Evolutionary conservation across 1,140 invertebrate species (phyloP).

Genomic region (Microplitis mediator): DNA sequence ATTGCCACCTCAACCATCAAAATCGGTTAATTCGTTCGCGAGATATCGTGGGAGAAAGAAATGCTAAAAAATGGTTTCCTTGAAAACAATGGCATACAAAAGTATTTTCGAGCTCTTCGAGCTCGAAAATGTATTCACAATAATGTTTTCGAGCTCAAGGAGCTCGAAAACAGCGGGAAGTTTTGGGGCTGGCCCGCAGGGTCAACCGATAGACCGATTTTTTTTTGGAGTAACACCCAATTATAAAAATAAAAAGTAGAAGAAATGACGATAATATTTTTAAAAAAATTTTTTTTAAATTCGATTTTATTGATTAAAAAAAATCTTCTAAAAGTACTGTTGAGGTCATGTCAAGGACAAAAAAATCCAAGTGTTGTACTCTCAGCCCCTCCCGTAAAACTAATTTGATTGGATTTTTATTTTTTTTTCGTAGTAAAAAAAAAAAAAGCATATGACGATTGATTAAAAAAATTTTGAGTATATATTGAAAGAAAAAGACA

Average conservation of each 20-base stretch:
- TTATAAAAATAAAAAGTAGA: not conserved
- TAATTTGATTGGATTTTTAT: conserved; percentile 9
- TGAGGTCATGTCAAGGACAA: conserved; percentile 21
- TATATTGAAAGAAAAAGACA: not conserved
- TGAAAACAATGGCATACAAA: too few relatives aligned
- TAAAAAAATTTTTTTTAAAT: not conserved
- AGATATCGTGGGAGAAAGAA: too few relatives aligned
- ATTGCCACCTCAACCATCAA: too few relatives aligned
- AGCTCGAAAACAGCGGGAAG: too few relatives aligned
- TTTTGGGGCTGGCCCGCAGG: too few relatives aligned
- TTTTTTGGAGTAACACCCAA: not conserved
- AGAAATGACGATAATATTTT: not conserved
- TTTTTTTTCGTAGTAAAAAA: not conserved
- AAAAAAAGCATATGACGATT: not conserved
- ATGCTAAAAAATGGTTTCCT: too few relatives aligned
- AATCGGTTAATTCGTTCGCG: too few relatives aligned
- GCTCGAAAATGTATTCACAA: too few relatives aligned
- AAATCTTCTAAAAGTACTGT: not conserved
- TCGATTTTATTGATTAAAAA: conserved; percentile 19
- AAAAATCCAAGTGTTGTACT: conserved; percentile 13
- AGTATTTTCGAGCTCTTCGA: too few relatives aligned
- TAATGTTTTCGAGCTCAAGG: too few relatives aligned
- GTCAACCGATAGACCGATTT: too few relatives aligned
- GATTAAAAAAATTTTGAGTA: not conserved
- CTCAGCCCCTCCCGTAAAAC: conserved; percentile 9